Base-by-base conservation (phyloP, 2,888 invertebrate genomes). In the Mycalesis mineus region DNA sequence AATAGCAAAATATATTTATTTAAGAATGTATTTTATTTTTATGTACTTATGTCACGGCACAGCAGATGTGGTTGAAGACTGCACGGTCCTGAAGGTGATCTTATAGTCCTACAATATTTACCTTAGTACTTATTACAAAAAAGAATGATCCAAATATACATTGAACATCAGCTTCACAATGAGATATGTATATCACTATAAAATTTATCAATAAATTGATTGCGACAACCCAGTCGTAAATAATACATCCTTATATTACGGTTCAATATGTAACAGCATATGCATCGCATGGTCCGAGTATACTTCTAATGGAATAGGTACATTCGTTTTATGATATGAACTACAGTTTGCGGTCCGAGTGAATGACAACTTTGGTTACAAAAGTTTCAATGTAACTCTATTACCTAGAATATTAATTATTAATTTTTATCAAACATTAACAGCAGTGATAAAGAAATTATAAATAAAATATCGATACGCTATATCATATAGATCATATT, bases 281-380 rank as follows among this genome's bases (percentile, higher is more conserved):
- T 60, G 59, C 39, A 51, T 59, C 57, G 48, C 55, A 61, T 62
- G 62, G 62, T 62, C 62, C 62, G 48, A 62, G 39, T 49, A 60
- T 44, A 55, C 44, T 58, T 57, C 22, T 55, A 57, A 57, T 60
- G 52, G 48, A 55, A 48, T 55, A 52, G 52, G 41, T 57, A 49
- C 54, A 48, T 33, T 42, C 54, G 47, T 47, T 14, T 31, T 47
- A 29, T 53, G 54, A 51, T 52, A 57, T 52, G 52, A 44, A 14
- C 37, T 37, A 22, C 52, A 42, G 40, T 40, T 51, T 15, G 40
- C 39, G 29, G 40, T 37, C 15, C 15, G 36, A 49, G 37, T 49
- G 49, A 39, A 31, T 51, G 11, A 39, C 22, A 49, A 51, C 51
- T 53, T 45, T 36, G 45, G 53, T 53, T 53, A 53, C 53, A 53